Evolutionary conservation across 2,797 vertebrate species (phyloP).

Genomic region (Apodemus agrarius): DNA sequence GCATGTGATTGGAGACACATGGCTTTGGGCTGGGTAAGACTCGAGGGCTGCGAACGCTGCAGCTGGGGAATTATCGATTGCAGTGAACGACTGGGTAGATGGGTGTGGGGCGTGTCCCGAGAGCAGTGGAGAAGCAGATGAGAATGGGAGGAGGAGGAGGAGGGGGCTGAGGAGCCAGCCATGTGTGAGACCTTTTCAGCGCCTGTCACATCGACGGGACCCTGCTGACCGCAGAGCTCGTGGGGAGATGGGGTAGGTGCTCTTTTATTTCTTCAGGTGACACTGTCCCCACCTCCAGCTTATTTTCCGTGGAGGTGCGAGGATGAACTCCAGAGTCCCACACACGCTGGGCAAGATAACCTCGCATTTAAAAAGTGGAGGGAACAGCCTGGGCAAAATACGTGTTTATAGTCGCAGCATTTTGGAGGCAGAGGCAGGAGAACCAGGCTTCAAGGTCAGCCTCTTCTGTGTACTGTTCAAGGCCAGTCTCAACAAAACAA

Average conservation of each 20-base stretch:
- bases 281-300: fast-evolving
- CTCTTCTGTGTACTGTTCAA: not conserved
- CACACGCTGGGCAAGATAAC: not conserved
- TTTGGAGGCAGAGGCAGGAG: not conserved
- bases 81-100: not conserved
- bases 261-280: not conserved
- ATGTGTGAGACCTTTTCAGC: too few species aligned
- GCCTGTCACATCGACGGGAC: fast-evolving
- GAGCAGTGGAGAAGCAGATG: not conserved
- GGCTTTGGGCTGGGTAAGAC: not conserved
- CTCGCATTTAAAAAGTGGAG: not conserved
- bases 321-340: not conserved
- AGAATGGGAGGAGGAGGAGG: too few species aligned
- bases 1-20: not conserved
- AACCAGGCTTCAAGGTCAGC: not conserved
- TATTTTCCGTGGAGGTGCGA: not conserved
- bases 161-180: not conserved
- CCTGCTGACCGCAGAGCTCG: not conserved
- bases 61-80: not conserved
- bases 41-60: not conserved
- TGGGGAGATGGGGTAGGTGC: not conserved
- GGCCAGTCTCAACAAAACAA: too few species aligned
- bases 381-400: not conserved
- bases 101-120: not conserved
- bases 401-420: not conserved